These are phyloP conservation scores for Channallabes apus DNA, from an alignment of 2,797 vertebrate genomes.

Conservation along the genomic window DNA sequence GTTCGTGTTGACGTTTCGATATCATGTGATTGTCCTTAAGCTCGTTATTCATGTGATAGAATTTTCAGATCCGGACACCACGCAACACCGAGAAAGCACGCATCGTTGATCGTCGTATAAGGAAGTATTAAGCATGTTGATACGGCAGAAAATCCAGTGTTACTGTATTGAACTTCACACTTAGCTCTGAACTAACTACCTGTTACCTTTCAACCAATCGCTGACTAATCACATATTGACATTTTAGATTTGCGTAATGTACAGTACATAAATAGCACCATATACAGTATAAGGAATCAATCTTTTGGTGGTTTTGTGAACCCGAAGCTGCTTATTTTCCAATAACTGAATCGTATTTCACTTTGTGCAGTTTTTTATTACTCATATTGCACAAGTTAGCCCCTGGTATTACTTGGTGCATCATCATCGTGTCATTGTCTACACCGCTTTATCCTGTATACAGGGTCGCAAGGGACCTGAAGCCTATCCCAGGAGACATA, in stretches of 20 bases:
- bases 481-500: too few relatives aligned
- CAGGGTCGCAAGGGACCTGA: too few relatives aligned
- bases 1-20: slow-evolving; percentile 22
- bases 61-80: not conserved
- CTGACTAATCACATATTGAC: not conserved
- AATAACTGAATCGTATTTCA: too few relatives aligned
- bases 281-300: not conserved
- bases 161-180: not conserved
- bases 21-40: slow-evolving; percentile 28
- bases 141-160: not conserved
- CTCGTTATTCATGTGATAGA: slow-evolving; percentile 16
- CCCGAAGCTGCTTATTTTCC: too few relatives aligned
- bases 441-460: too few relatives aligned
- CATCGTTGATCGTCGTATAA: not conserved
- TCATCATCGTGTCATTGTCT: too few relatives aligned
- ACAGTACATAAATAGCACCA: not conserved
- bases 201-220: not conserved
- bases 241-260: not conserved
- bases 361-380: too few relatives aligned
- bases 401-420: not conserved
- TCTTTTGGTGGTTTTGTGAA: not conserved
- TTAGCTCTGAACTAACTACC: not conserved
- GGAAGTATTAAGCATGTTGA: not conserved
- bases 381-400: not conserved
- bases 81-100: not conserved